Percentiles rank a stretch among this genome's conserved stretches.
Evolutionary conservation across 1,140 invertebrate genomes (phyloP).

Genomic region (Teleopsis dalmanni): DNA sequence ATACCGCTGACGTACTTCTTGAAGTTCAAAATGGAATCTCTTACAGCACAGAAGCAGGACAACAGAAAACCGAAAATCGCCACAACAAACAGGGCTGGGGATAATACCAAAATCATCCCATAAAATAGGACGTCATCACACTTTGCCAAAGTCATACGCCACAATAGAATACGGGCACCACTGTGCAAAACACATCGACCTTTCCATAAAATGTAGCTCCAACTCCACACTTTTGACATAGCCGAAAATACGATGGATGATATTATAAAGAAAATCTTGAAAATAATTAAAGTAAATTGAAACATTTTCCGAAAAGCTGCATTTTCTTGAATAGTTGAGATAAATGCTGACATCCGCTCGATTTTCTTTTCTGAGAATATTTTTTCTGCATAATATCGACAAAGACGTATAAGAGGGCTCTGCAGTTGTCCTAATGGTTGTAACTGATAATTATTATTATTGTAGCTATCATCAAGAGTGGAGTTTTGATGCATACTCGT

Average conservation of each 20-base stretch:
- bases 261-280: background rate
- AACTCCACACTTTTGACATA: too few relatives aligned
- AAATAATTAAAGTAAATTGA: background rate
- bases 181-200: conserved; percentile 5
- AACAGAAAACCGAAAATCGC: background rate
- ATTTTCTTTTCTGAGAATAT: background rate
- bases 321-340: background rate
- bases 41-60: background rate
- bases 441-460: too few relatives aligned
- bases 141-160: conserved; percentile 13
- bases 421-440: too few relatives aligned
- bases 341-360: background rate
- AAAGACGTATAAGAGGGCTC: background rate
- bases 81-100: conserved; percentile 7
- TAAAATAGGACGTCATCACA: conserved; percentile 5
- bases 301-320: background rate
- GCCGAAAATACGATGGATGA: too few relatives aligned
- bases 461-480: too few relatives aligned
- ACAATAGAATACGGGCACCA: conserved; percentile 4
- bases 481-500: too few relatives aligned
- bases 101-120: background rate
- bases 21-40: too few relatives aligned
- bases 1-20: too few relatives aligned
- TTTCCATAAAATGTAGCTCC: conserved; percentile 5
- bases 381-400: background rate